Evolutionary conservation across 2,888 invertebrate species (phyloP).

Genomic region (Agonopterix heracliana): DNA sequence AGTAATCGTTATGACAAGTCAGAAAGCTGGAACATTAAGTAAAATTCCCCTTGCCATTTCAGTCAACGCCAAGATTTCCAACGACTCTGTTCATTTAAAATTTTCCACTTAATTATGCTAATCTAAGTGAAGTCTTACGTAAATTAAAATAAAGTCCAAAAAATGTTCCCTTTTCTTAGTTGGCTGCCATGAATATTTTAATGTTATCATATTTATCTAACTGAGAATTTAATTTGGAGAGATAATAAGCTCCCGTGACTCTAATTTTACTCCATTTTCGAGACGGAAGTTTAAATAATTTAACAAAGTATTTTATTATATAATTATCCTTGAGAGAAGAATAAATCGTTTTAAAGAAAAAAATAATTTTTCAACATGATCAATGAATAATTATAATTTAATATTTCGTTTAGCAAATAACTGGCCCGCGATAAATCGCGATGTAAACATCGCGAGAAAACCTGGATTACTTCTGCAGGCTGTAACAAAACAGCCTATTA

Average conservation of each 20-base stretch:
- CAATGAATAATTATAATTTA: too few relatives aligned
- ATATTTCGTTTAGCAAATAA: too few relatives aligned
- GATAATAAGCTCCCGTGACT: constrained; percentile 13
- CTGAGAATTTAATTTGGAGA: constrained; percentile 17
- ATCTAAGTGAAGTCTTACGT: constrained; percentile 13
- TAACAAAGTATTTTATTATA: not conserved
- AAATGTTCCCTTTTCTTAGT: constrained; percentile 14
- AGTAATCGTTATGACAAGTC: too few relatives aligned
- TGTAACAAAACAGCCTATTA: too few relatives aligned
- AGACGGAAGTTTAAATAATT: constrained; percentile 5
- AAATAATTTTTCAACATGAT: too few relatives aligned
- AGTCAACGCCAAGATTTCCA: too few relatives aligned
- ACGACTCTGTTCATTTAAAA: constrained; percentile 8
- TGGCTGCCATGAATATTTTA: constrained; percentile 20
- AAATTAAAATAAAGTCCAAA: constrained; percentile 22
- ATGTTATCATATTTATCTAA: constrained; percentile 22
- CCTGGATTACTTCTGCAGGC: too few relatives aligned
- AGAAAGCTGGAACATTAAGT: not conserved
- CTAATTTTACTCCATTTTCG: constrained; percentile 4
- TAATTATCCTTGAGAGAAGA: too few relatives aligned
- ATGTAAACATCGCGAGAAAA: too few relatives aligned
- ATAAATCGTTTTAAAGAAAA: too few relatives aligned
- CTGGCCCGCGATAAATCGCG: too few relatives aligned
- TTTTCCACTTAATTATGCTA: constrained; percentile 18
- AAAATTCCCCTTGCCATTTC: not conserved